Base-by-base conservation (phyloP, 2,113 vertebrate species). In the Nyctereutes procyonoides region DNA sequence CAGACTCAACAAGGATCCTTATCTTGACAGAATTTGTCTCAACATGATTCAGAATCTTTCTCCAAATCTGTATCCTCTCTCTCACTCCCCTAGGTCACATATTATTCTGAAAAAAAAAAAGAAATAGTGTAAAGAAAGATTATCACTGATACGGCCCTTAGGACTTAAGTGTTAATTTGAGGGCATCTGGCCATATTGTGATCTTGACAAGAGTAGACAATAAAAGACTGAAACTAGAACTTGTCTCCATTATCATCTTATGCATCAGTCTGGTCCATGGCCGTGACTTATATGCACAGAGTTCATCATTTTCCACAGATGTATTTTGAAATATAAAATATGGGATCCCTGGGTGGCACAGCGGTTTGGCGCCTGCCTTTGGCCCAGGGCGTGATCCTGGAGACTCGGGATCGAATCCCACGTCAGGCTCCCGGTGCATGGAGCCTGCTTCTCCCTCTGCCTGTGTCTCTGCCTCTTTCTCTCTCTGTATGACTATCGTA, bases 1-100 rank as follows among this genome's bases (percentile, higher is more conserved):
- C 86, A 90, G 55, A 74, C 73, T 22, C 24, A 28, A 15, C 60
- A 9, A 12, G 74, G 86, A 67, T 17, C 28, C 65, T 80, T 80
- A 26, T 65, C 93, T 88, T 82, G 43, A 67, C 38, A 84, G 80
- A 81, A 55, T 83, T 85, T 86, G 26, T 62, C 89, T 85, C 74
- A 93, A 87, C 60, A 10, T 26, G 55, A 84, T 63, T 65, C 60
- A 88, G 30, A 88, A 58, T 87, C 51, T 85, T 56, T 48, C n/a
- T 60, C 76, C 15, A 55, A 35, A 24, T 80, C 53, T 22, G 1
- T 80, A 5, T 35, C 51, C 51, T 58, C 63, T 38, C 24, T 76
- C 63, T 51, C 20, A 51, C 20, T 74, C 16, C 24, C 16, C 15
- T 65, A 15, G 13, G 63, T 94, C 60, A 88, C 79, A 35, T 91